Conservation (phyloP, 1,140 invertebrate species). For the Mamestra configurata region DNA sequence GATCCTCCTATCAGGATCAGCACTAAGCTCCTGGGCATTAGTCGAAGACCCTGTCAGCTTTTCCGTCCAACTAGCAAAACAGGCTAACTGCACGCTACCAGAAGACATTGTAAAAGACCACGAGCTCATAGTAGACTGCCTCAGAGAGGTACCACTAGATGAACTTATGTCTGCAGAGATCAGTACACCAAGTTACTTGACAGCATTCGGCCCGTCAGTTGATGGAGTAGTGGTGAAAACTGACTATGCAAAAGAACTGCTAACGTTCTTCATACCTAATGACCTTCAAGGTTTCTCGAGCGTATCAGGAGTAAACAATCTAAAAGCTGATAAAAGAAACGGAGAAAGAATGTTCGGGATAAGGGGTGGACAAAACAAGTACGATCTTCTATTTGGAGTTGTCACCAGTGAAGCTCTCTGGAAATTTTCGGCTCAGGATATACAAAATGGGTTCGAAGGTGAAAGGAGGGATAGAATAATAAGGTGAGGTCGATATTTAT, state of each 20-base stretch:
- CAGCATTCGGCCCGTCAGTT: constrained; percentile 95
- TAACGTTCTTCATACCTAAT: constrained; percentile 91
- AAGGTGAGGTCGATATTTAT: constrained; percentile 81
- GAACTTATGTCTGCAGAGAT: constrained; percentile 94
- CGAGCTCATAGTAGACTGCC: constrained; percentile 94
- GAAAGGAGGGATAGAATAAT: constrained; percentile 96
- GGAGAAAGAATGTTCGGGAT: constrained; percentile 77
- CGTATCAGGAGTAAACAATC: constrained; percentile 85
- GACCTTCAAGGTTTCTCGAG: constrained; percentile 90
- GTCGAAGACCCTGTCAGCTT: constrained; percentile 96
- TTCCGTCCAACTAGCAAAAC: constrained; percentile 91
- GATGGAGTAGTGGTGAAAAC: constrained; percentile 95
- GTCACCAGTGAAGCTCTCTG: constrained; percentile 95
- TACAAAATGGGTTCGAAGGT: constrained; percentile 96
- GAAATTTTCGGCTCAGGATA: constrained; percentile 94
- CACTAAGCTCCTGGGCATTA: constrained; percentile 97
- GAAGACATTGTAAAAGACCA: constrained; percentile 93
- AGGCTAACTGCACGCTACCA: constrained; percentile 95
- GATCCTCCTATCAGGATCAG: constrained; percentile 97
- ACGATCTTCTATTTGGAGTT: constrained; percentile 95
- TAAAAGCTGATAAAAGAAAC: constrained; percentile 89
- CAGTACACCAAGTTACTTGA: constrained; percentile 94
- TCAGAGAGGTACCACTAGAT: constrained; percentile 92
- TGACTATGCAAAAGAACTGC: constrained; percentile 92
- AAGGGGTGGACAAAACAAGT: constrained; percentile 89